Percentiles rank a stretch among this genome's conserved stretches.
phyloP scores from a whole-genome alignment of 2,113 vertebrate genomes.

The Nyctereutes procyonoides region DNA sequence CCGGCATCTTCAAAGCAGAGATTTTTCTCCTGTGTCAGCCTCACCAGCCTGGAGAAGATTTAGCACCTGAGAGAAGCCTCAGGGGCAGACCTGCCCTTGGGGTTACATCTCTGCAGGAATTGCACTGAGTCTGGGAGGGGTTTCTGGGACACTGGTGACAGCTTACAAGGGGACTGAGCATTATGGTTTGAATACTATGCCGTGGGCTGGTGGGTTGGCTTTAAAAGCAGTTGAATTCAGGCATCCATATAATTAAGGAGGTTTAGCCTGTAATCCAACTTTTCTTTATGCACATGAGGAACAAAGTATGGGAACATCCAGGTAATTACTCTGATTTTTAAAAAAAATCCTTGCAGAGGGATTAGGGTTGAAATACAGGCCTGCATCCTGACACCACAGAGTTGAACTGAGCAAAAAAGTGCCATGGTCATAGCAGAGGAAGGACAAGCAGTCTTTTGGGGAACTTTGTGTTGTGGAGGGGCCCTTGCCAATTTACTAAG shows the following conservation, averaged over 20 bases:
- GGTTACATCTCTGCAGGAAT: neutral
- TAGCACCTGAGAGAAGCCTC: neutral
- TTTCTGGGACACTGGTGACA: neutral
- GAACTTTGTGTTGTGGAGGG: neutral
- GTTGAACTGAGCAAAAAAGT: accelerated
- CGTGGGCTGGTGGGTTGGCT: neutral
- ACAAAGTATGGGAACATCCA: neutral
- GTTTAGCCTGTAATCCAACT: neutral
- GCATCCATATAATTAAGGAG: accelerated
- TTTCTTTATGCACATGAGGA: neutral
- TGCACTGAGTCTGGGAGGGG: neutral
- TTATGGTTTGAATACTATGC: neutral
- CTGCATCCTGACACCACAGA: accelerated
- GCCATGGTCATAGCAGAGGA: accelerated
- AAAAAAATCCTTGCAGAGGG: neutral
- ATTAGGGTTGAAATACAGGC: neutral
- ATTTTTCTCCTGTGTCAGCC: neutral
- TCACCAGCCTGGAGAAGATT: neutral
- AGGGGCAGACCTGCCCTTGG: neutral
- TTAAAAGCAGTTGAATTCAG: neutral
- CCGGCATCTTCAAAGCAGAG: neutral
- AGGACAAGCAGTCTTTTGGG: neutral
- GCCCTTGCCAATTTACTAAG: accelerated
- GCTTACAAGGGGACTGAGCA: neutral
- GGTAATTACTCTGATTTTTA: neutral